Evolutionary conservation across 2,888 invertebrate species (phyloP), one percentile per base, ranked within the genome.

Genomic region (Leptinotarsa haldemani): DNA sequence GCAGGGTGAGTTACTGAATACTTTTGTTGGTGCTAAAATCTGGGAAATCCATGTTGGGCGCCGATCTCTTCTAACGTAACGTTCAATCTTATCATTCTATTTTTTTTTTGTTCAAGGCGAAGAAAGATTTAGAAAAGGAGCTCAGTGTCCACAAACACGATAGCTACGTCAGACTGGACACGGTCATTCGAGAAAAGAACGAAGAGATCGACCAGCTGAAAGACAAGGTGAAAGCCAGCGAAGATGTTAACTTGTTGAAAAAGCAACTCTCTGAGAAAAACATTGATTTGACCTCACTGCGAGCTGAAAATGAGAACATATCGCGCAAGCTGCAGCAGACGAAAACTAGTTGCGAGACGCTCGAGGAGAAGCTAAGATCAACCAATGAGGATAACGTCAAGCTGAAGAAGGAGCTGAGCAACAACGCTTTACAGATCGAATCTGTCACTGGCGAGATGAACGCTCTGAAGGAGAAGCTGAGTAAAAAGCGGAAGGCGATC

Each of bases 151-250:
- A 76, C 3, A 90, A 90, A 80, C 80, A 89, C 22, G 85, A 84
- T 0, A 90, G 90, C 75, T 83, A 90, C 53, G 86, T 90, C 48
- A 88, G 88, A 70, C 84, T 90, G 69, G 90, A 91, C 80, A 90
- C 88, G 73, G 85, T 90, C 13, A 87, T 92, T 1, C 88, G 89
- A 1, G 90, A 91, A 74, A 89, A 92, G 87, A 88, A 89, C 65
- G 88, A 89, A 72, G 88, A 89, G 79, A 84, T 89, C 52, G 88
- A 89, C 64, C 86, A 84, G 75, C 85, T 90, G 70, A 86, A 90
- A 82, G 84, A 88, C 47, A 88, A 90, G 47, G 86, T 90, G 52
- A 61, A 58, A 16, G 64, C 40, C n/a, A 65, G 56, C 20, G 66
- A 70, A 7, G 69, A 77, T 50, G 53, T 47, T 1, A 66, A 68